These are phyloP conservation scores for Aporophyla nigra DNA, from an alignment of 2,888 invertebrate species.

Conservation along the genomic window DNA sequence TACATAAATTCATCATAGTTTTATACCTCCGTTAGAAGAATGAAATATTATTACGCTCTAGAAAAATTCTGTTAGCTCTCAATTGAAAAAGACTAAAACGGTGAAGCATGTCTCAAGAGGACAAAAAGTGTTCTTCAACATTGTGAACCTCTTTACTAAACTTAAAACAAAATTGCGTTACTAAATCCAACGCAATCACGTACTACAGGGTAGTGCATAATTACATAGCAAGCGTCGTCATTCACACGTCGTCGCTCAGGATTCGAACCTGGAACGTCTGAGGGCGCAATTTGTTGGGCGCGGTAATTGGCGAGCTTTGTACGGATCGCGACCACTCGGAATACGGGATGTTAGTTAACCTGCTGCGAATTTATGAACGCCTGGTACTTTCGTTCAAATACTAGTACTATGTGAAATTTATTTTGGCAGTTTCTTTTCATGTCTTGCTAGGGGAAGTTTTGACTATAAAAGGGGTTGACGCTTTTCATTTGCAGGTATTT, in stretches of 20 bases:
- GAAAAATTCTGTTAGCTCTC: slow-evolving; percentile 4
- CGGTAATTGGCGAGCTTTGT: slow-evolving; percentile 67
- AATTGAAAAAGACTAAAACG: slow-evolving; percentile 35
- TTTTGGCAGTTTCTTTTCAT: slow-evolving; percentile 24
- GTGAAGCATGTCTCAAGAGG: slow-evolving; percentile 39
- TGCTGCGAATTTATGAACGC: slow-evolving; percentile 50
- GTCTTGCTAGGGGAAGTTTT: slow-evolving; percentile 1
- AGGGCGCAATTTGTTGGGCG: slow-evolving; percentile 64
- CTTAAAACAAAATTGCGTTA: slow-evolving; percentile 54
- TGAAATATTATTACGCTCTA: slow-evolving; percentile 19
- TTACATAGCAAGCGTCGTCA: slow-evolving; percentile 62
- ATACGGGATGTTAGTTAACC: slow-evolving; percentile 55
- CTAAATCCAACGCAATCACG: slow-evolving; percentile 59
- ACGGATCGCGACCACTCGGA: slow-evolving; percentile 40
- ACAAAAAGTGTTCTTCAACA: slow-evolving; percentile 28
- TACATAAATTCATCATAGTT: slow-evolving; percentile 21
- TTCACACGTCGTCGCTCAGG: slow-evolving; percentile 67
- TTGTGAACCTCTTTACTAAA: slow-evolving; percentile 39
- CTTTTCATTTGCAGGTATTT: slow-evolving; percentile 6
- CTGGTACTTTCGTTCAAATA: slow-evolving; percentile 44
- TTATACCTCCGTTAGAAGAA: slow-evolving; percentile 5
- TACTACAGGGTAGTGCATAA: slow-evolving; percentile 64
- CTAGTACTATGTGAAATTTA: slow-evolving; percentile 1
- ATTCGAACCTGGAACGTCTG: slow-evolving; percentile 67
- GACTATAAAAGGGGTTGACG: neutral